Percentiles rank a stretch among this genome's conserved stretches.
These are phyloP conservation scores for Colinus virginianus DNA, from an alignment of 2,113 vertebrate genomes.

Conservation along the genomic window DNA sequence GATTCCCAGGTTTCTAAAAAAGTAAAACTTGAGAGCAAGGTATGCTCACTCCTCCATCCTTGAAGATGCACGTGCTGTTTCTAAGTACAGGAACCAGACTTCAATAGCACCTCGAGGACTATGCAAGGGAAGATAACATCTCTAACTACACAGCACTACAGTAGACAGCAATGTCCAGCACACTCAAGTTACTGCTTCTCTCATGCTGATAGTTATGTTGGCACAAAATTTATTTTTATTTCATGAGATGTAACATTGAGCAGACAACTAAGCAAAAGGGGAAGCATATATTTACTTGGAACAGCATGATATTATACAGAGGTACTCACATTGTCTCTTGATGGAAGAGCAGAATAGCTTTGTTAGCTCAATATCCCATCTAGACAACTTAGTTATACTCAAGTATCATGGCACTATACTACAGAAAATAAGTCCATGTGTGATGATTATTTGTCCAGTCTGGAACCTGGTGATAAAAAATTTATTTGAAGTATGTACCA, in stretches of 20 bases:
- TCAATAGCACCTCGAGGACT: background rate
- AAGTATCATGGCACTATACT: background rate
- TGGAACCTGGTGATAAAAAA: constrained; percentile 54
- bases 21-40: background rate
- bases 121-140: background rate
- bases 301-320: background rate
- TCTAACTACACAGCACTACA: background rate
- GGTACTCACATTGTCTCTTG: background rate
- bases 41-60: background rate
- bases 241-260: background rate
- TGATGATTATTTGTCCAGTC: constrained; percentile 44
- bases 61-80: background rate
- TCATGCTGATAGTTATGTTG: background rate
- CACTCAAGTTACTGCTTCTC: background rate
- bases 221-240: background rate
- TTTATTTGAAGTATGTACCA: constrained; percentile 69
- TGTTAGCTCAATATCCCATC: background rate
- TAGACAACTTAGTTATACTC: background rate
- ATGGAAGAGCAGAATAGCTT: background rate
- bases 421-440: constrained; percentile 5
- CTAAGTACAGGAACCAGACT: background rate
- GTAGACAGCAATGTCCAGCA: background rate
- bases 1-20: background rate
- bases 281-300: background rate
- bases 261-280: background rate